Conservation (phyloP, 1,140 invertebrate genomes). For the Magallana angulata region DNA sequence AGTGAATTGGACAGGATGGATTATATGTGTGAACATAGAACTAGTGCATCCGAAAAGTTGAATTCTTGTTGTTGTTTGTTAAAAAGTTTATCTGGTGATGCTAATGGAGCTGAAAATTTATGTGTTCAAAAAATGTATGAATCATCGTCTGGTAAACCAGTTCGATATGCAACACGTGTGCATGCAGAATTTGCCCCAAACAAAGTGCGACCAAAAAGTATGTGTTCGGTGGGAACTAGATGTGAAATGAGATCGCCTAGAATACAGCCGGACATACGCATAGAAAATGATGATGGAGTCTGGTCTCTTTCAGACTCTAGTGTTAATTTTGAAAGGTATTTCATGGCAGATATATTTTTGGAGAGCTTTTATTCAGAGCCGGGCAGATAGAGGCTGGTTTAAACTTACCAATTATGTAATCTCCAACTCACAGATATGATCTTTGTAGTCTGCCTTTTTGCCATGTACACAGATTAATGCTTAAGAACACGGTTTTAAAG, state of each 20-base stretch:
- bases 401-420: neutral
- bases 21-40: constrained; percentile 24
- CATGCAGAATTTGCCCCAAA: constrained; percentile 16
- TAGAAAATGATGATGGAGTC: constrained; percentile 20
- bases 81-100: constrained; percentile 31
- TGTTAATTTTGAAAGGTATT: constrained; percentile 27
- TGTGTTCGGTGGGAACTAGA: neutral
- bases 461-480: neutral
- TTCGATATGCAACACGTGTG: constrained; percentile 32
- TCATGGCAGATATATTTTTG: neutral
- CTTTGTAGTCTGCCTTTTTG: neutral
- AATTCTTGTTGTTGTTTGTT: constrained; percentile 31
- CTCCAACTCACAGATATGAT: neutral
- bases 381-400: neutral
- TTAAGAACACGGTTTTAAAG: neutral
- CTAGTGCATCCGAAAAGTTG: constrained; percentile 16
- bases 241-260: neutral
- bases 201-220: constrained; percentile 30
- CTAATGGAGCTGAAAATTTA: constrained; percentile 33
- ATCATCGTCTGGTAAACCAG: constrained; percentile 32
- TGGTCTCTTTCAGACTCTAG: constrained; percentile 5
- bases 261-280: neutral
- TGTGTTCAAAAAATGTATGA: constrained; percentile 35
- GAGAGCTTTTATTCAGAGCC: neutral
- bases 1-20: neutral